phyloP scores from a whole-genome alignment of 2,888 invertebrate genomes.

The Asteroscopus sphinx region DNA sequence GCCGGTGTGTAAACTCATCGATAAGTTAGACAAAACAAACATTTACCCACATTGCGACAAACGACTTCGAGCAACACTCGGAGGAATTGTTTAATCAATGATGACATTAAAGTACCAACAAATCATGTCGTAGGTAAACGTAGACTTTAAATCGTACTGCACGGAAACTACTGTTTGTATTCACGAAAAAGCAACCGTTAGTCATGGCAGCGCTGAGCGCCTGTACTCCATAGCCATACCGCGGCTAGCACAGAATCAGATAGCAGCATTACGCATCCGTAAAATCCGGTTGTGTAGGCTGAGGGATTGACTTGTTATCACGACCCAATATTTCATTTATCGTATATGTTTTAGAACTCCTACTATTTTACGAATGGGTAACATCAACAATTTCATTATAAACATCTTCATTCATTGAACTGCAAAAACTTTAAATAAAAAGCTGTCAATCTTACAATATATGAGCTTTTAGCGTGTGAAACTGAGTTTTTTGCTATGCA shows the following conservation, averaged over 20 bases:
- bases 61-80: slow-evolving; percentile 44
- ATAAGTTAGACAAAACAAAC: slow-evolving; percentile 63
- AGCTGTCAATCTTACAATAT: slow-evolving; percentile 19
- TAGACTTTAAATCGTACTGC: slow-evolving; percentile 17
- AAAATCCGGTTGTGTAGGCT: slow-evolving; percentile 45
- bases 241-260: slow-evolving; percentile 18
- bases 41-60: slow-evolving; percentile 70
- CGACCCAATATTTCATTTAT: slow-evolving; percentile 35
- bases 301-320: slow-evolving; percentile 43
- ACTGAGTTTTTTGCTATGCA: slow-evolving; percentile 5
- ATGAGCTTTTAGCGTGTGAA: slow-evolving; percentile 2
- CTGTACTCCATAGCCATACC: slow-evolving; percentile 32
- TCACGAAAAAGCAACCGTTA: slow-evolving; percentile 37
- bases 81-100: slow-evolving; percentile 44
- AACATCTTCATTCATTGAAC: slow-evolving; percentile 49
- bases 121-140: slow-evolving; percentile 44
- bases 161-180: slow-evolving; percentile 43
- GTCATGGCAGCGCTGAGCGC: slow-evolving; percentile 15
- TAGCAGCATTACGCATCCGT: slow-evolving; percentile 37
- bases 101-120: slow-evolving; percentile 47
- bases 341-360: slow-evolving; percentile 39
- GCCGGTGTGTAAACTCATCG: slow-evolving; percentile 62
- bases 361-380: slow-evolving; percentile 55
- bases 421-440: slow-evolving; percentile 18
- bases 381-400: slow-evolving; percentile 37